Percentiles rank a stretch among this genome's conserved stretches.
Evolutionary conservation across 2,113 vertebrate genomes (phyloP).

Genomic region (Empidonax alnorum): DNA sequence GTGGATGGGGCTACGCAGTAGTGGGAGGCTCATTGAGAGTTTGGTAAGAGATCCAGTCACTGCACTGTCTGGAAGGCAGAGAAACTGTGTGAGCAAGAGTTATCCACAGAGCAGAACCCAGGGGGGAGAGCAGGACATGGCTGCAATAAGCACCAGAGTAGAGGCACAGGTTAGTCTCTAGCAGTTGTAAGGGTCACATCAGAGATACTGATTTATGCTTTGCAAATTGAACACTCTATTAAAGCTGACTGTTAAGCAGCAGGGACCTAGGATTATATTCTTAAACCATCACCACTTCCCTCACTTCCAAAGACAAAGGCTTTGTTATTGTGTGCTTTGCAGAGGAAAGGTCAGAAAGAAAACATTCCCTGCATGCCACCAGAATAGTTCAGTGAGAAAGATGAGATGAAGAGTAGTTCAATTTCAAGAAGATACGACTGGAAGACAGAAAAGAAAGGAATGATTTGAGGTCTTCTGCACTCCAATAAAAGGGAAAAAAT

Average conservation of each 20-base stretch:
- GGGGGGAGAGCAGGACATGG: neutral
- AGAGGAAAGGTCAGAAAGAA: neutral
- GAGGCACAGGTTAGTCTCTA: neutral
- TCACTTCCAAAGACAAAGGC: neutral
- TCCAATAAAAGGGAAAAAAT: neutral
- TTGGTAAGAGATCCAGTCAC: neutral
- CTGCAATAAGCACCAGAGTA: neutral
- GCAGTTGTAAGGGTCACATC: neutral
- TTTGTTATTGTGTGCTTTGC: neutral
- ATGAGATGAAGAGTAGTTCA: neutral
- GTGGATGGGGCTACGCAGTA: neutral
- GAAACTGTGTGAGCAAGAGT: neutral
- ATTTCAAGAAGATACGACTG: neutral
- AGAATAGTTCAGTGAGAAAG: neutral
- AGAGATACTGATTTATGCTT: neutral
- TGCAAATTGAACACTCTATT: neutral
- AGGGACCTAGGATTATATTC: neutral
- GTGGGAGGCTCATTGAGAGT: neutral
- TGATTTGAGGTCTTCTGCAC: neutral
- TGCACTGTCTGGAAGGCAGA: neutral
- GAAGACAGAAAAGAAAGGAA: neutral
- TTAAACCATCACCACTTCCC: neutral
- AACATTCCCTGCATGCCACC: neutral
- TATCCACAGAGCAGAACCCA: neutral
- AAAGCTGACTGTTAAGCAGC: neutral